phyloP scores from a whole-genome alignment of 2,888 invertebrate genomes.

The Drosophila demipolita region DNA sequence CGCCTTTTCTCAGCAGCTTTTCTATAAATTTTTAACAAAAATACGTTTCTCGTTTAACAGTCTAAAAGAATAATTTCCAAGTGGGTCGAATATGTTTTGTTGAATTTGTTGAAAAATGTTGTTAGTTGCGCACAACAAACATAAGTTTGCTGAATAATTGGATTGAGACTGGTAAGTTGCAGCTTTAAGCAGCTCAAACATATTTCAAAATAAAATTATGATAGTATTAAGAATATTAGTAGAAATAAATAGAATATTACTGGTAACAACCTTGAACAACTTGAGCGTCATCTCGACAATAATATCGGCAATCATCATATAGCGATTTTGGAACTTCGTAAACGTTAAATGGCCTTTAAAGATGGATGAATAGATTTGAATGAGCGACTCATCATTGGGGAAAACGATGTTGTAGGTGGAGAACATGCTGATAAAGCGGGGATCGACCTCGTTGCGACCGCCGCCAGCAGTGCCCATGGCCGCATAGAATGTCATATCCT shows the following conservation, averaged over 20 bases:
- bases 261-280: conserved; percentile 88
- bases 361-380: conserved; percentile 93
- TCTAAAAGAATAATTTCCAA: neutral
- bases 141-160: neutral
- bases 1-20: conserved; percentile 16
- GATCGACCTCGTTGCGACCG: conserved; percentile 95
- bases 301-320: conserved; percentile 88
- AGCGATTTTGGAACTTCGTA: conserved; percentile 88
- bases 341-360: conserved; percentile 90
- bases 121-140: neutral
- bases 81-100: conserved; percentile 2
- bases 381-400: conserved; percentile 91
- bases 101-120: neutral
- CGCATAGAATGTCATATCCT: conserved; percentile 91
- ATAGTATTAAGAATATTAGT: neutral
- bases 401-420: conserved; percentile 94
- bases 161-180: neutral
- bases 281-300: conserved; percentile 92
- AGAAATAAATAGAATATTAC: conserved; percentile 79
- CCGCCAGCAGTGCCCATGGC: conserved; percentile 96
- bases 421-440: conserved; percentile 96
- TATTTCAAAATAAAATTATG: neutral
- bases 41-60: conserved; percentile 15
- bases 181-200: neutral
- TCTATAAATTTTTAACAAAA: conserved; percentile 18